Base-by-base conservation (phyloP, 1,140 invertebrate species). In the Apocrypta bakeri region DNA sequence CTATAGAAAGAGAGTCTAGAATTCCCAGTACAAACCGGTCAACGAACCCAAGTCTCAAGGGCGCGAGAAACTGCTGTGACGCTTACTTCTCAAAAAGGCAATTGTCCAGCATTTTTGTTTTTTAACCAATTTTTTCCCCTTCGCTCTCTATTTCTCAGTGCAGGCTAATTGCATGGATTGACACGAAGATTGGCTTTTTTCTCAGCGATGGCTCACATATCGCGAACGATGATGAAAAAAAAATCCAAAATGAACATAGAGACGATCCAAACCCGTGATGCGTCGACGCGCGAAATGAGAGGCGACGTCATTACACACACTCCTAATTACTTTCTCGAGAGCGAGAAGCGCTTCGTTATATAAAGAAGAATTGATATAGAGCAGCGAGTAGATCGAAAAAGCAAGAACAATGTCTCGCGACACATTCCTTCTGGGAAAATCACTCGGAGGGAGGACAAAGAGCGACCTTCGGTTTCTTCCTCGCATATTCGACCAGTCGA, bases 381-480 rank as follows among this genome's bases (percentile, higher is more conserved):
- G n/a, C n/a, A n/a, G 24, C 56, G 33, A 4, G 24, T 25, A 1
- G 21, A 21, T 40, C 40, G 64, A 79, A 56, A 56, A 56, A n/a
- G 3, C 2, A 6, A 6, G 48, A 6, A 7, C 3, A 27, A 27
- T n/a, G 11, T 66, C 8, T 9, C n/a, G 63, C 24, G 27, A 66
- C 63, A 29, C 63, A 27, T 66, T 27, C 63, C 71, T 79, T 79
- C 78, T 71, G 2, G 68, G 78, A 79, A 79, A 79, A 79, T 71
- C 48, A 9, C 64, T 56, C n/a, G 1, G 2, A 25, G 40, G 77
- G 48, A 37, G 48, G 42, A 79, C 78, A 79, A 72, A 79, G 78
- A 61, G 29, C 27, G 68, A 63, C 78, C 78, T 79, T 79, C 66
- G 48, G 61, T 72, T 79, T 79, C 68, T 79, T 79, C 71, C 42